phyloP scores from a whole-genome alignment of 2,113 vertebrate genomes.

The Etheostoma cragini region DNA sequence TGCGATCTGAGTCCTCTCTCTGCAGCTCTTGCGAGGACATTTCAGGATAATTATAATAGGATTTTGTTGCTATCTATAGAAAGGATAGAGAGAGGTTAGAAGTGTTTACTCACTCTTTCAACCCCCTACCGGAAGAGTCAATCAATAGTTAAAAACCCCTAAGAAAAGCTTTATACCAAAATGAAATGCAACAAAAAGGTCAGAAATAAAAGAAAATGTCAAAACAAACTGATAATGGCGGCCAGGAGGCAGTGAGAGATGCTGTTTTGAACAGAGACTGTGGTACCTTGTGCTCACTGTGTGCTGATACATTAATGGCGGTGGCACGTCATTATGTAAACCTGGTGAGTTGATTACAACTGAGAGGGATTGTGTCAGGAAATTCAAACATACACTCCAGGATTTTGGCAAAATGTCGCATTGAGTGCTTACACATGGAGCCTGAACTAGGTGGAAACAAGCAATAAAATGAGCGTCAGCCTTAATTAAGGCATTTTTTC shows the following conservation, averaged over 20 bases:
- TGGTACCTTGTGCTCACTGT: not conserved
- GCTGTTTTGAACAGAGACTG: not conserved
- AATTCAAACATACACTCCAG: not conserved
- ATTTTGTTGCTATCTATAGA: conserved; percentile 87
- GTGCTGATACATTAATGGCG: not conserved
- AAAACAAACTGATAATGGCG: not conserved
- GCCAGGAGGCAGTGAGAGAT: not conserved
- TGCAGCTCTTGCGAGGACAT: conserved; percentile 81
- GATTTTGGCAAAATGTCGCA: not conserved
- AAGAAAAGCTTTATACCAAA: not conserved
- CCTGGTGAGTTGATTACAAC: not conserved
- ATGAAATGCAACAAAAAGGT: not conserved
- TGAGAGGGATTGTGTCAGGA: not conserved
- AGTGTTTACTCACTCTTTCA: conserved; percentile 87
- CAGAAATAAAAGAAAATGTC: not conserved
- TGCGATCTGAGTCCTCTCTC: conserved; percentile 62
- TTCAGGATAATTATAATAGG: conserved; percentile 89
- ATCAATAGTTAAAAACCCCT: conserved; percentile 62
- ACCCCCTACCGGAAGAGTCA: conserved; percentile 78
- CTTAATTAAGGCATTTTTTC: not conserved
- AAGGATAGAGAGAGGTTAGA: conserved; percentile 84
- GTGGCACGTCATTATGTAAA: not conserved
- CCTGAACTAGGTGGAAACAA: not conserved
- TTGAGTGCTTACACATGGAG: not conserved
- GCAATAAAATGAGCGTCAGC: not conserved